Evolutionary conservation across 1,140 invertebrate genomes (phyloP).

Genomic region (Zaprionus vittiger): DNA sequence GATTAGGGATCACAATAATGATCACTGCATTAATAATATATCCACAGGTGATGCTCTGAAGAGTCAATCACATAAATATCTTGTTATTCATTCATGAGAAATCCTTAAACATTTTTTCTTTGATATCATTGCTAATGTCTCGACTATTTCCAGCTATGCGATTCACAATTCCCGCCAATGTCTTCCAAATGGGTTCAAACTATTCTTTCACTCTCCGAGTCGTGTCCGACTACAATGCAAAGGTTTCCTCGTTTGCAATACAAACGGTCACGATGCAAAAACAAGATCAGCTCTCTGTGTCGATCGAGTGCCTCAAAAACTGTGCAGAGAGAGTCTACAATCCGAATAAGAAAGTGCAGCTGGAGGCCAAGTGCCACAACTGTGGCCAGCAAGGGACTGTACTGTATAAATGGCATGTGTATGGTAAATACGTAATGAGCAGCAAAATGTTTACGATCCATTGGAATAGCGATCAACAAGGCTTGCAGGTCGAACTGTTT

Average conservation of each 20-base stretch:
- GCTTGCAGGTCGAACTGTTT: conserved; percentile 3
- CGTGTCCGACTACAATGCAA: conserved; percentile 31
- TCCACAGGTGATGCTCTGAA: not conserved
- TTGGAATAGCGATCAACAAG: not conserved
- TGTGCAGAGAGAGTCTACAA: conserved; percentile 21
- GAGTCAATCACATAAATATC: not conserved
- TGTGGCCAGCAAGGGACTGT: not conserved
- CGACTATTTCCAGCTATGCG: conserved; percentile 17
- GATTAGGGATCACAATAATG: conserved; percentile 8
- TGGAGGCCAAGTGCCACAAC: conserved; percentile 24
- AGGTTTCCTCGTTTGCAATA: not conserved
- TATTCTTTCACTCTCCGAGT: conserved; percentile 41
- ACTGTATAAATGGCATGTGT: conserved; percentile 32
- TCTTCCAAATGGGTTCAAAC: not conserved
- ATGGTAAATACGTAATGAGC: not conserved
- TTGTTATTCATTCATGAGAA: too few species aligned
- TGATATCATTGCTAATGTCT: not conserved
- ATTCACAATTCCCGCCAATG: conserved; percentile 30
- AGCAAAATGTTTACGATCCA: not conserved
- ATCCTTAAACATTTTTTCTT: not conserved
- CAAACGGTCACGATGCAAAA: not conserved
- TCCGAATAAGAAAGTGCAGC: conserved; percentile 14
- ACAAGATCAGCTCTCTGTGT: conserved; percentile 19
- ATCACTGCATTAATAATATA: conserved; percentile 1
- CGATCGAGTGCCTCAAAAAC: conserved; percentile 39